These are phyloP conservation scores for Halocynthia roretzi DNA, from an alignment of 23 tunicate species.

Conservation along the genomic window DNA sequence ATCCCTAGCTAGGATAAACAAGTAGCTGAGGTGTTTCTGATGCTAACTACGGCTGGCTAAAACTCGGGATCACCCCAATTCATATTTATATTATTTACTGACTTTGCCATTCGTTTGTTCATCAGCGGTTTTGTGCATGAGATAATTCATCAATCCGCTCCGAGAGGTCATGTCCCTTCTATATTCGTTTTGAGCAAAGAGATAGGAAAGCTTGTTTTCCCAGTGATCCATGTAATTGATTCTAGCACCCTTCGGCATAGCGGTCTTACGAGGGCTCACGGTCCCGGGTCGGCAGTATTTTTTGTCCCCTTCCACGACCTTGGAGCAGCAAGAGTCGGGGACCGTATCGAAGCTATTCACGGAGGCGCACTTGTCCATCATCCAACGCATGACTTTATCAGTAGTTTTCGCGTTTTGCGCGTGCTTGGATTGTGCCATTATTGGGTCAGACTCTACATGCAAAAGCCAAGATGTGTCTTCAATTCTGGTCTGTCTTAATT, in stretches of 20 bases:
- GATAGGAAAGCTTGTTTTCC: constrained; percentile 1
- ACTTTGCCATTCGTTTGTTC: too few species aligned
- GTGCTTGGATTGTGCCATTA: constrained; percentile 7
- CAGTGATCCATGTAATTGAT: not conserved
- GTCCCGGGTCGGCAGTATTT: not conserved
- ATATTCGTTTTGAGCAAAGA: constrained; percentile 11
- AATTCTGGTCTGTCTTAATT: not conserved
- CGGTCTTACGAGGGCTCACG: not conserved
- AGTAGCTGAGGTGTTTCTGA: too few species aligned
- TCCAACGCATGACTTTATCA: constrained; percentile 1
- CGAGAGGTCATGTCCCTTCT: too few species aligned
- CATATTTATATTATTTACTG: too few species aligned
- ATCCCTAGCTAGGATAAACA: too few species aligned
- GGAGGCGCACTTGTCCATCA: constrained; percentile 16
- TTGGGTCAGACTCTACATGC: constrained; percentile 5
- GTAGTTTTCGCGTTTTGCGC: not conserved
- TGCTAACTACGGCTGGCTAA: too few species aligned
- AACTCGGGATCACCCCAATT: too few species aligned
- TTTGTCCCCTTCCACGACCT: not conserved
- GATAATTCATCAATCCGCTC: too few species aligned
- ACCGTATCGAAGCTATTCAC: constrained; percentile 13
- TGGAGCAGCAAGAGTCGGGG: not conserved
- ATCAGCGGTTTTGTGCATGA: too few species aligned
- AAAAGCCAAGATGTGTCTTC: not conserved
- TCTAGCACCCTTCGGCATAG: not conserved